phyloP scores from a whole-genome alignment of 2,888 invertebrate species.

The Nymphalis c-album region DNA sequence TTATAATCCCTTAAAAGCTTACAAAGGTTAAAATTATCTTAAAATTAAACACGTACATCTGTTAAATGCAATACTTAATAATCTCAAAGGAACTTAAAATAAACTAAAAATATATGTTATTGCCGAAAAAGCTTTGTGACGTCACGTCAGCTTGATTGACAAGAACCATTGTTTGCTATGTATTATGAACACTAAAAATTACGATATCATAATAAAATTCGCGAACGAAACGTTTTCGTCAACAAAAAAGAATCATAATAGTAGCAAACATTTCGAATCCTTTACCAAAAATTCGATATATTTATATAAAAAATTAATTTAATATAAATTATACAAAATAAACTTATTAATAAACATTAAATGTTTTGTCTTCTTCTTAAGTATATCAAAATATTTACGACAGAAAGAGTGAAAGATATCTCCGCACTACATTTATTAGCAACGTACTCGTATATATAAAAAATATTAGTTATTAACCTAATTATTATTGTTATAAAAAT shows the following conservation, averaged over 20 bases:
- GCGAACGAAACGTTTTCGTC: neutral
- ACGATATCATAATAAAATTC: neutral
- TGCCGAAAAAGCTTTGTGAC: constrained; percentile 53
- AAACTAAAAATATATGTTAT: constrained; percentile 42
- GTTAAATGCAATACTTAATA: constrained; percentile 42
- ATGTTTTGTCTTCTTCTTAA: too few relatives aligned
- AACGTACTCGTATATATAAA: neutral
- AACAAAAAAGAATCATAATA: neutral
- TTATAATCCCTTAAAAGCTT: constrained; percentile 2
- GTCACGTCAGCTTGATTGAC: constrained; percentile 52
- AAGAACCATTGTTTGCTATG: constrained; percentile 57
- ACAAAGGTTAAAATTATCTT: constrained; percentile 18
- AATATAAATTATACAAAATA: too few relatives aligned
- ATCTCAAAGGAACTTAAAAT: constrained; percentile 23
- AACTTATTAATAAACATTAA: neutral
- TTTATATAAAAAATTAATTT: neutral
- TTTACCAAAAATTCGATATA: constrained; percentile 3
- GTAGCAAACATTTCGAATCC: constrained; percentile 23
- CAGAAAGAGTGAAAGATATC: too few relatives aligned
- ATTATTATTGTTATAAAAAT: constrained; percentile 9
- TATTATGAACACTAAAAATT: constrained; percentile 34
- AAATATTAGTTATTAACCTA: constrained; percentile 9
- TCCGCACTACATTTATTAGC: neutral
- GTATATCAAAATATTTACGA: too few relatives aligned
- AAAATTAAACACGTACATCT: constrained; percentile 20